Evolutionary conservation across 2,113 vertebrate species (phyloP), one percentile per base, ranked within the genome.

Genomic region (Microtus pennsylvanicus): DNA sequence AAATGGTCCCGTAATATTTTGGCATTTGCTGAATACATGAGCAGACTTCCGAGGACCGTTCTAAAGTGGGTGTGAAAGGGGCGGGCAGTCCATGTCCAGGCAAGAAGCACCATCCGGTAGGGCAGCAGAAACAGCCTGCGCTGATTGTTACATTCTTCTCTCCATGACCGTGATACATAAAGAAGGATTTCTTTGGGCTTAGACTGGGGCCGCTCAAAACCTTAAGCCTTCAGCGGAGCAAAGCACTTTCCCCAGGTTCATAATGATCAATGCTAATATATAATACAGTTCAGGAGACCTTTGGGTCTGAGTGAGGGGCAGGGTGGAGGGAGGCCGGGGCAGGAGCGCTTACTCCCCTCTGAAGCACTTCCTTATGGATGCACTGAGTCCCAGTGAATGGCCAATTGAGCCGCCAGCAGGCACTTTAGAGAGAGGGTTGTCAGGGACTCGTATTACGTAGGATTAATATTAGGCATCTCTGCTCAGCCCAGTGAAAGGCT

Each of bases 401-500:
- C 30, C 75, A 88, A 55, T 74, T 97, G 81, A 92, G 89, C 95
- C 90, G 33, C 8, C 65, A 92, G 95, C 90, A 93, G 97, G 95
- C 96, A 96, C 97, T 94, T 97, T 91, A 93, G 96, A 97, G 97
- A 97, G 87, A 58, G 95, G 91, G 96, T 94, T 97, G 94, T 97
- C 97, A 98, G 96, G 97, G 97, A 95, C 87, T 97, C 97, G 87
- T 94, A 45, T 97, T 97, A 98, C 78, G 0, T 78, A 97, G 98
- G 97, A 97, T 98, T 98, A 98, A 98, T 98, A 98, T 97, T 98
- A 98, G 95, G 97, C 98, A 97, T 96, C 61, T 96, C 52, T 50
- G 97, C 97, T 97, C 97, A 98, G 97, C 93, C 94, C 96, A 97
- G 91, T 98, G 97, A 98, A 99, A 98, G 98, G 97, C 97, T 93